phyloP scores from a whole-genome alignment of 1,140 invertebrate genomes.

The Trialeurodes vaporariorum region DNA sequence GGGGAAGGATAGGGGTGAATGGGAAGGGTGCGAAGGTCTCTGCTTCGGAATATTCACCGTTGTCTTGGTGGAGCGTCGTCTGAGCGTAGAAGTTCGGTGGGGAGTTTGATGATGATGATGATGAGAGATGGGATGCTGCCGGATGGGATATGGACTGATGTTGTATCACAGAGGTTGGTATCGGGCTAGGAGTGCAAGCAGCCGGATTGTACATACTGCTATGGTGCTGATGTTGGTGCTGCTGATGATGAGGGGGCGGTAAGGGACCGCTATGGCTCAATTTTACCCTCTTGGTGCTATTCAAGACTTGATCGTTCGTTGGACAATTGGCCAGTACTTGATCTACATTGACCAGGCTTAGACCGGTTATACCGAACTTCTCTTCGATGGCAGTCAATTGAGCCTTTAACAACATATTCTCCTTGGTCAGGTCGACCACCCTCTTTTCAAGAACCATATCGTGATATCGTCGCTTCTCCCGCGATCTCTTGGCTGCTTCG shows the following conservation, averaged over 20 bases:
- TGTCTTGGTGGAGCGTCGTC: constrained; percentile 27
- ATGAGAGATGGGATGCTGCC: constrained; percentile 29
- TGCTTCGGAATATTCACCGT: constrained; percentile 21
- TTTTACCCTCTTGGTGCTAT: constrained; percentile 67
- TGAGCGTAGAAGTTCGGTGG: constrained; percentile 38
- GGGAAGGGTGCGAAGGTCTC: constrained; percentile 24
- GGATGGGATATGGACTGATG: constrained; percentile 34
- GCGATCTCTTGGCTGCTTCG: constrained; percentile 85
- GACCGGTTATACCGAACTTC: constrained; percentile 82
- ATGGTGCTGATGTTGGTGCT: too few relatives aligned
- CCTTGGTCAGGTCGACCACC: constrained; percentile 86
- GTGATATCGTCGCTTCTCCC: constrained; percentile 90
- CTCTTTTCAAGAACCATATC: constrained; percentile 92
- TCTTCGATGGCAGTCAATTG: constrained; percentile 87
- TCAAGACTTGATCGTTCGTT: constrained; percentile 66
- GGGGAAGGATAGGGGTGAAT: constrained; percentile 26
- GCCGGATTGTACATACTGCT: neutral
- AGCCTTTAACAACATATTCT: constrained; percentile 85
- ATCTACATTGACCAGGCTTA: constrained; percentile 71
- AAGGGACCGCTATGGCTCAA: constrained; percentile 34
- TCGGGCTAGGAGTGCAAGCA: constrained; percentile 31
- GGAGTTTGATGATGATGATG: constrained; percentile 35
- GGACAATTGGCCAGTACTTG: constrained; percentile 71
- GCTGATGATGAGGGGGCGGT: constrained; percentile 26
- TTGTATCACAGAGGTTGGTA: constrained; percentile 54